Evolutionary conservation across 2,888 invertebrate species (phyloP).

Genomic region (Mythimna impura): DNA sequence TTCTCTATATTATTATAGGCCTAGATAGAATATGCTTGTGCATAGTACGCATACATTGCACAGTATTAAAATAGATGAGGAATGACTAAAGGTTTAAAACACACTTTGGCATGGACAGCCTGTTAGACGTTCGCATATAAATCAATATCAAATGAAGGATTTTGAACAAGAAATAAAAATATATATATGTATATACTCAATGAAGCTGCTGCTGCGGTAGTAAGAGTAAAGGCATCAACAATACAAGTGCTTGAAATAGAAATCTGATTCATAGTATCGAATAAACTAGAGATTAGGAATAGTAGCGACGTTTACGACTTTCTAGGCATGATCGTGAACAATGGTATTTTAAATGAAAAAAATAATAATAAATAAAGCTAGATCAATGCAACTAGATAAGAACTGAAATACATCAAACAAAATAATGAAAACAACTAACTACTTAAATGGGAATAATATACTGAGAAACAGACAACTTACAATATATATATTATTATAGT

Average conservation of each 20-base stretch:
- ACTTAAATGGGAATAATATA: neutral
- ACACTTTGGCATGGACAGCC: neutral
- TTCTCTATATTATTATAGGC: neutral
- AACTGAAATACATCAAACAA: neutral
- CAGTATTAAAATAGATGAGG: slow-evolving; percentile 14
- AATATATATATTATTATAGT: neutral
- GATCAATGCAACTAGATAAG: slow-evolving; percentile 15
- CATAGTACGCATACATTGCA: slow-evolving; percentile 18
- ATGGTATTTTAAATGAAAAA: slow-evolving; percentile 11
- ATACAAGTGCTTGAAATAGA: slow-evolving; percentile 2
- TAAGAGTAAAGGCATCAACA: slow-evolving; percentile 5
- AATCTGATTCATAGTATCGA: slow-evolving; percentile 27
- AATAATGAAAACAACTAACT: neutral
- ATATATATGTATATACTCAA: neutral
- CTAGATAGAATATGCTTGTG: slow-evolving; percentile 3
- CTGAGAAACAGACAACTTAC: neutral
- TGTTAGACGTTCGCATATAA: neutral
- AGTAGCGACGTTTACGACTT: slow-evolving; percentile 23
- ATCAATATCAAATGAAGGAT: neutral
- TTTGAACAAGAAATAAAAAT: neutral
- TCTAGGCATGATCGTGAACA: slow-evolving; percentile 42
- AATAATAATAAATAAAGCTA: neutral
- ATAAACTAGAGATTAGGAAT: slow-evolving; percentile 14
- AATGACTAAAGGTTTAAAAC: slow-evolving; percentile 10
- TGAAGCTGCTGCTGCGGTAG: neutral